Evolutionary conservation across 2,113 vertebrate species (phyloP).

Genomic region (Stictonetta naevosa): DNA sequence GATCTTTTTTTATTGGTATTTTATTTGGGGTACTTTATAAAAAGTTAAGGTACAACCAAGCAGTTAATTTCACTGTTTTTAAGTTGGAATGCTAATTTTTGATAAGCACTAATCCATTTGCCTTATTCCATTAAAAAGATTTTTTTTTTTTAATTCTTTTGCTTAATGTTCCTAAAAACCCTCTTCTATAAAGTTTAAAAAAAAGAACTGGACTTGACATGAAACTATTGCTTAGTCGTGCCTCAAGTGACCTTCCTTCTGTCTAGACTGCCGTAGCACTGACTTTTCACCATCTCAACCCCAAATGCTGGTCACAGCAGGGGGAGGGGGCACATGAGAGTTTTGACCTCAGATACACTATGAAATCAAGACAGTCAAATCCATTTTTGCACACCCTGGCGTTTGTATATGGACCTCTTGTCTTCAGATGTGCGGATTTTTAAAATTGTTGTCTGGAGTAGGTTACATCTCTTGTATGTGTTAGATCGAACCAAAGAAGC

Average conservation of each 20-base stretch:
- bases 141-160: not conserved
- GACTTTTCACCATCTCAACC: not conserved
- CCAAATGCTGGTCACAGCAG: not conserved
- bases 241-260: slow-evolving; percentile 63
- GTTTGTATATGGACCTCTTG: slow-evolving; percentile 75
- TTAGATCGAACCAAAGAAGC: slow-evolving; percentile 98
- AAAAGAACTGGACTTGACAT: slow-evolving; percentile 17
- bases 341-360: not conserved
- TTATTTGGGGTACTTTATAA: slow-evolving; percentile 49
- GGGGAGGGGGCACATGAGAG: not conserved
- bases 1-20: not conserved
- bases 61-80: not conserved
- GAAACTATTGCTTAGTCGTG: not conserved
- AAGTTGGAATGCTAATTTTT: not conserved
- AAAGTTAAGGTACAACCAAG: slow-evolving; percentile 59
- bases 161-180: not conserved
- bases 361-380: not conserved
- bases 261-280: slow-evolving; percentile 15
- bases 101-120: slow-evolving; percentile 49
- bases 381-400: slow-evolving; percentile 58
- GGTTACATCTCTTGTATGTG: slow-evolving; percentile 89
- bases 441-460: slow-evolving; percentile 81
- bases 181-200: not conserved
- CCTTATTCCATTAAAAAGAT: slow-evolving; percentile 50
- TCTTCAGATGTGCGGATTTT: slow-evolving; percentile 76